Evolutionary conservation across 2,113 vertebrate species (phyloP).

Genomic region (Rhagologus leucostigma): DNA sequence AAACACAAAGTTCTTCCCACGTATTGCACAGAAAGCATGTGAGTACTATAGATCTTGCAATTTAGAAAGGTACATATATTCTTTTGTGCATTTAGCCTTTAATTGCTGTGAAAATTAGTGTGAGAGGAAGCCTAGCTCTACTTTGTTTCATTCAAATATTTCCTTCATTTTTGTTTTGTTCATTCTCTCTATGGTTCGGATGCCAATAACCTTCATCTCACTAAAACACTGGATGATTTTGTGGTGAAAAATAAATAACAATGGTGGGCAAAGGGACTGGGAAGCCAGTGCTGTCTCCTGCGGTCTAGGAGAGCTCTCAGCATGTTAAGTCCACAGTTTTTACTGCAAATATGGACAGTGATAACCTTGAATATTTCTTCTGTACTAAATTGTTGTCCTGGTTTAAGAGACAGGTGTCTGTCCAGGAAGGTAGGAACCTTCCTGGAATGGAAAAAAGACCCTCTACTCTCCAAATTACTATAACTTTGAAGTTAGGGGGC

Average conservation of each 20-base stretch:
- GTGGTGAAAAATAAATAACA: background rate
- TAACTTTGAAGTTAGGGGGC: background rate
- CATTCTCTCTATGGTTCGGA: background rate
- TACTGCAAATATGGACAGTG: background rate
- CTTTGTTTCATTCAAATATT: background rate
- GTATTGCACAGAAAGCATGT: background rate
- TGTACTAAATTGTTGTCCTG: background rate
- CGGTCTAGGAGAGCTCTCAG: background rate
- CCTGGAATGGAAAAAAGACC: no score
- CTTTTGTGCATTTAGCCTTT: background rate
- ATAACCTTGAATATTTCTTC: background rate
- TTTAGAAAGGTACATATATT: background rate
- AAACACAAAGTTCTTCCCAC: background rate
- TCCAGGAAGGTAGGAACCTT: background rate
- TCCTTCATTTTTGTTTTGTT: background rate
- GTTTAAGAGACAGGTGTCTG: background rate
- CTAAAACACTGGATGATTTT: background rate
- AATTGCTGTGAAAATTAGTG: background rate
- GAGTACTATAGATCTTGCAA: fast-evolving
- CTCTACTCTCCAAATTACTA: background rate
- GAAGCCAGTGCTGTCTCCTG: background rate
- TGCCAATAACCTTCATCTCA: background rate
- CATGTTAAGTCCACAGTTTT: background rate
- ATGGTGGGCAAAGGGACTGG: background rate
- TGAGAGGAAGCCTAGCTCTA: background rate